phyloP scores from a whole-genome alignment of 2,797 vertebrate species.

The Enteromius treurensis region DNA sequence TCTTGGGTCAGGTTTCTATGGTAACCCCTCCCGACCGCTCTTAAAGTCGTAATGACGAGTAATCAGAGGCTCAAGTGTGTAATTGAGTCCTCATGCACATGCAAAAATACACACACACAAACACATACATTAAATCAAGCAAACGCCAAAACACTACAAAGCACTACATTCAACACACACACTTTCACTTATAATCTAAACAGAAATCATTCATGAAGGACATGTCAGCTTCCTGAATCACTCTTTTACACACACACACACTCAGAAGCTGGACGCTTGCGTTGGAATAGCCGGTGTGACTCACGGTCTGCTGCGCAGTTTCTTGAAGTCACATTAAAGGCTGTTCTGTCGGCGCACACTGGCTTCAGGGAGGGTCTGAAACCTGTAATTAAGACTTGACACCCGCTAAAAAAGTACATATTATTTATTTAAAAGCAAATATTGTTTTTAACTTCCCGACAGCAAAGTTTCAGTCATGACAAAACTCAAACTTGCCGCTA shows the following conservation, averaged over 20 bases:
- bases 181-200: background rate
- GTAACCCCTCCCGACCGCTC: slow-evolving; percentile 52
- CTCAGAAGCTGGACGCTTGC: background rate
- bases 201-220: slow-evolving; percentile 16
- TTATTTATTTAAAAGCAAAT: background rate
- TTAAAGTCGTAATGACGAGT: slow-evolving; percentile 61
- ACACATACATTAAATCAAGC: slow-evolving; percentile 8
- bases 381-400: background rate
- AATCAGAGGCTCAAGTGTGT: slow-evolving; percentile 52
- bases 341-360: background rate
- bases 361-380: slow-evolving; percentile 3
- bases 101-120: slow-evolving; percentile 21
- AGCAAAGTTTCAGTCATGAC: background rate
- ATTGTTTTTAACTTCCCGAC: background rate
- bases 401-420: background rate
- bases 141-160: slow-evolving; percentile 2
- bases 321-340: slow-evolving; percentile 21
- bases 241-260: slow-evolving; percentile 9
- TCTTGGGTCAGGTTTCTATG: slow-evolving; percentile 63
- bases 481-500: background rate
- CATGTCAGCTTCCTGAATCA: slow-evolving; percentile 18
- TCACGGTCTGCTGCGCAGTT: slow-evolving; percentile 37
- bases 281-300: slow-evolving; percentile 42
- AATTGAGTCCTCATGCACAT: slow-evolving; percentile 50
- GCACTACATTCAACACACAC: background rate